phyloP scores from a whole-genome alignment of 2,113 vertebrate species.

The Platycercus adscitus region DNA sequence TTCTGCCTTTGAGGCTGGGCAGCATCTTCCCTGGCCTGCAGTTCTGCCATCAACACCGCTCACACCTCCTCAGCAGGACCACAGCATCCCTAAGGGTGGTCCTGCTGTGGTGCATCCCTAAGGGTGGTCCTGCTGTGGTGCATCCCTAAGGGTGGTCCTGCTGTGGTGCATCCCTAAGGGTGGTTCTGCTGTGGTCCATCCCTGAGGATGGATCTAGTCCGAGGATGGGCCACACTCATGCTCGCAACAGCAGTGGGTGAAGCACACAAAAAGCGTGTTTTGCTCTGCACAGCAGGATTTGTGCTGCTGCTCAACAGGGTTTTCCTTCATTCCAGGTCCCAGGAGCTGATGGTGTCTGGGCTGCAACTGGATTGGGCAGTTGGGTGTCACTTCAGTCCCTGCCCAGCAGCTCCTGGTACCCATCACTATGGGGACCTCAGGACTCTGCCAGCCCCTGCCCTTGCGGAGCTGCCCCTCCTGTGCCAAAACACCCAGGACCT shows the following conservation, averaged over 20 bases:
- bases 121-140: neutral
- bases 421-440: neutral
- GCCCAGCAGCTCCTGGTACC: neutral
- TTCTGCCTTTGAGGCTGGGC: accelerated
- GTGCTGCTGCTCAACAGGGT: accelerated
- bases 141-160: neutral
- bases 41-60: accelerated
- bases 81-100: neutral
- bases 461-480: neutral
- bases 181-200: neutral
- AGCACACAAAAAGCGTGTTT: accelerated
- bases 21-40: neutral
- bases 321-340: accelerated
- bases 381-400: neutral
- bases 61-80: neutral
- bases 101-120: neutral
- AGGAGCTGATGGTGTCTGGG: neutral
- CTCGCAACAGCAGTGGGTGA: accelerated
- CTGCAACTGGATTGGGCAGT: neutral
- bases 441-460: neutral
- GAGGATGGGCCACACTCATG: neutral
- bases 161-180: neutral
- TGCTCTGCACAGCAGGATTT: neutral
- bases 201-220: neutral
- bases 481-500: neutral